Evolutionary conservation across 2,888 invertebrate genomes (phyloP), one percentile per base, ranked within the genome.

Genomic region (Dione juno): DNA sequence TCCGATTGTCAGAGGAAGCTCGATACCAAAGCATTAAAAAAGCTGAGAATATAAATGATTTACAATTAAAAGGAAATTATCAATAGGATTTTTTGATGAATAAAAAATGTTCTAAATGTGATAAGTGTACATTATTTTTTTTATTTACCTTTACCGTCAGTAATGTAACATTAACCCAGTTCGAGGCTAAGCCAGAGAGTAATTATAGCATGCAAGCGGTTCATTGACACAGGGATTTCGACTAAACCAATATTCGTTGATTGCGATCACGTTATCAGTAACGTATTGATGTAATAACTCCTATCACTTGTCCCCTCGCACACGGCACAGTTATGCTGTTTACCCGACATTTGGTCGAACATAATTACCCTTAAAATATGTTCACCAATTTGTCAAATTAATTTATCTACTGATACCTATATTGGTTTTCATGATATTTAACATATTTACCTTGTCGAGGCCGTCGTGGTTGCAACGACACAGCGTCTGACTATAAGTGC

Each of bases 251-350:
- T 88, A 86, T 80, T 81, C 81, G 81, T 80, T 86, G 88, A 89
- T 90, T 87, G 87, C 84, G 80, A 82, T 84, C 80, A 81, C 74
- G 65, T 87, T 90, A 91, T 90, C 90, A 88, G 85, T 64, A 64
- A 52, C 64, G 85, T 86, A 90, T 89, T 88, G 88, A 87, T 89
- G 89, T 88, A 87, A 89, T 89, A 89, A 87, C 85, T 80, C 78
- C 79, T 89, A 88, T 88, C 88, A 83, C 80, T 80, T 81, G 81
- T 80, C 82, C 85, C 82, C 81, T 79, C 76, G 54, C 50, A 52
- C 72, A 72, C 73, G 75, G 74, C 75, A 75, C 70, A 70, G 67
- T 73, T 75, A 74, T 78, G 80, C 50, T 71, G 74, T 74, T 75
- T 72, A 65, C 72, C 54, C 54, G 58, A 84, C 82, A 83, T 78